Percentiles rank a stretch among this genome's conserved stretches.
phyloP scores from a whole-genome alignment of 2,888 invertebrate genomes.

The Gymnosoma rotundatum region DNA sequence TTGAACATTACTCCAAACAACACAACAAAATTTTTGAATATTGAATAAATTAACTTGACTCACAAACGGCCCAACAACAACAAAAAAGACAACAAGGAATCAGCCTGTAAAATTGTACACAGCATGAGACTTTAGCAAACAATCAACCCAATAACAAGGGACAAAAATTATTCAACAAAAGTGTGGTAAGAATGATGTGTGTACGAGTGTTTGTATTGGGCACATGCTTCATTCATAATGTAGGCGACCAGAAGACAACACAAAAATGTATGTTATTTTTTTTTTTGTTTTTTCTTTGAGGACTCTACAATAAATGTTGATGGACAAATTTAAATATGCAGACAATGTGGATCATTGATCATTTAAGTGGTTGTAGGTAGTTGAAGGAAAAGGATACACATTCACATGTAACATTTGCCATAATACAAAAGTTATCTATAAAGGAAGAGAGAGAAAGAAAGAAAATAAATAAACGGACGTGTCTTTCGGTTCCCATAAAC shows the following conservation, averaged over 20 bases:
- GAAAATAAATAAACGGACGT: slow-evolving; percentile 53
- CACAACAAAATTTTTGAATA: slow-evolving; percentile 49
- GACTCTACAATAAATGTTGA: slow-evolving; percentile 64
- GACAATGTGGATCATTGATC: slow-evolving; percentile 71
- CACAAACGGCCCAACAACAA: slow-evolving; percentile 32
- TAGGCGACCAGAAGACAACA: slow-evolving; percentile 61
- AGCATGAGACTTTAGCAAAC: slow-evolving; percentile 55
- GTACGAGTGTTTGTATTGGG: slow-evolving; percentile 29
- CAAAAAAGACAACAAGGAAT: slow-evolving; percentile 30
- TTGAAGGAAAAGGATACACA: slow-evolving; percentile 30
- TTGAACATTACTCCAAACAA: slow-evolving; percentile 48
- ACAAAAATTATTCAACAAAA: slow-evolving; percentile 52
- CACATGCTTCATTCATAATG: slow-evolving; percentile 61
- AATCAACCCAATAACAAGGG: slow-evolving; percentile 50
- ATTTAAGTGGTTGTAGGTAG: slow-evolving; percentile 69
- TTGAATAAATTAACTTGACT: slow-evolving; percentile 67
- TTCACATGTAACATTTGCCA: slow-evolving; percentile 1
- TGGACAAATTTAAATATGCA: slow-evolving; percentile 71
- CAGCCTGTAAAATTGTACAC: slow-evolving; percentile 40
- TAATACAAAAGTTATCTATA: not conserved
- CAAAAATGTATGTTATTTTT: slow-evolving; percentile 6
- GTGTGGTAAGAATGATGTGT: slow-evolving; percentile 51
- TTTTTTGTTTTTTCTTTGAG: slow-evolving; percentile 25
- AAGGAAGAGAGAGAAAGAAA: not conserved
- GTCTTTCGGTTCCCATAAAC: slow-evolving; percentile 62